Percentiles rank a stretch among this genome's conserved stretches.
Conservation (phyloP, 2,113 vertebrate genomes). For the Hiodon tergisus region DNA sequence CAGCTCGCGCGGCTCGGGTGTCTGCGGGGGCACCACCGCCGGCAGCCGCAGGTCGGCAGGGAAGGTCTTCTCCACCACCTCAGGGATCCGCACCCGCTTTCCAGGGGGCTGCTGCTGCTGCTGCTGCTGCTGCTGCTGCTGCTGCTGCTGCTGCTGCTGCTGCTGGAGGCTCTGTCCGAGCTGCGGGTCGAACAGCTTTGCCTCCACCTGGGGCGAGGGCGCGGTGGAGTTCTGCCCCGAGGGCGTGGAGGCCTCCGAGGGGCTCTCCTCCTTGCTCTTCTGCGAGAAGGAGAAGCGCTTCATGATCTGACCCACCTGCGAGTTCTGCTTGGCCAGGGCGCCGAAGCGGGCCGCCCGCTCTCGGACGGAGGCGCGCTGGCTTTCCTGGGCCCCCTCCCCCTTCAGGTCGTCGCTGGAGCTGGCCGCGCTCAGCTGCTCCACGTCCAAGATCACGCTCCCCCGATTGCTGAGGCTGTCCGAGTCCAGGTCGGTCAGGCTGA, state of each 20-base stretch:
- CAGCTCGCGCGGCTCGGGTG: constrained; percentile 71
- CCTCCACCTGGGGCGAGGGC: constrained; percentile 70
- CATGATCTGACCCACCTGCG: constrained; percentile 66
- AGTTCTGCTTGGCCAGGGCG: constrained; percentile 76
- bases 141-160: neutral
- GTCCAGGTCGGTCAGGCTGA: constrained; percentile 73
- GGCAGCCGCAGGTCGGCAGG: constrained; percentile 75
- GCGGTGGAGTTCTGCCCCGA: constrained; percentile 64
- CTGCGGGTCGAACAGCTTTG: constrained; percentile 56
- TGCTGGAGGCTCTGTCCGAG: constrained; percentile 45
- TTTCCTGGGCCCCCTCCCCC: constrained; percentile 33
- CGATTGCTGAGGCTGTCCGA: constrained; percentile 66
- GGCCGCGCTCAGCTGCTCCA: constrained; percentile 64
- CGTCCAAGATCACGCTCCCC: constrained; percentile 68
- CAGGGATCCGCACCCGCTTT: constrained; percentile 58
- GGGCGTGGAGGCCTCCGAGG: constrained; percentile 70
- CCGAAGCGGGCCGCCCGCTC: constrained; percentile 84
- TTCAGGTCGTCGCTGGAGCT: constrained; percentile 73
- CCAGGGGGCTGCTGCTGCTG: constrained; percentile 11
- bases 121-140: neutral
- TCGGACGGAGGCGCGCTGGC: constrained; percentile 74
- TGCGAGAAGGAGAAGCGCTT: constrained; percentile 77
- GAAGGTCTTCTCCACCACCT: constrained; percentile 76
- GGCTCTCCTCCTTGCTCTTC: constrained; percentile 68
- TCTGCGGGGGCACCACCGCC: constrained; percentile 58